Evolutionary conservation across 2,888 invertebrate species (phyloP).

Genomic region (Mythimna ferrago): DNA sequence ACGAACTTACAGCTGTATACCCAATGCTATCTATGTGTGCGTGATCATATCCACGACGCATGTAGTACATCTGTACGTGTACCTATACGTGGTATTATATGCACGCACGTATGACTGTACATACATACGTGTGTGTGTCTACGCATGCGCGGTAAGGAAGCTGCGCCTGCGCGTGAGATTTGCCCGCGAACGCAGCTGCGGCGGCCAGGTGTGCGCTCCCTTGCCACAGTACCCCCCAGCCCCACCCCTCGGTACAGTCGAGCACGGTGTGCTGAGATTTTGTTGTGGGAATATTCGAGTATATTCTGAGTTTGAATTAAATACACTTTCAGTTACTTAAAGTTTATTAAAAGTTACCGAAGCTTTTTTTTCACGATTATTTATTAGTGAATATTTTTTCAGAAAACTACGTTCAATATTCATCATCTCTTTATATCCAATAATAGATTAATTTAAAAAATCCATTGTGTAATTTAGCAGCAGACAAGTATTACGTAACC

Average conservation of each 20-base stretch:
- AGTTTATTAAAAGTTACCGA: not conserved
- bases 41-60: not conserved
- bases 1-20: constrained; percentile 53
- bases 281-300: constrained; percentile 39
- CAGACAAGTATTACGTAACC: too few species aligned
- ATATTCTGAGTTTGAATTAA: not conserved
- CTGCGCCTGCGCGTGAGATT: constrained; percentile 91
- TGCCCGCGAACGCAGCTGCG: constrained; percentile 88
- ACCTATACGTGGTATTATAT: constrained; percentile 77
- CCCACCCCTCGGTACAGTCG: constrained; percentile 77
- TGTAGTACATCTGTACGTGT: constrained; percentile 1
- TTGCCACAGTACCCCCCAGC: constrained; percentile 75
- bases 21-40: constrained; percentile 5
- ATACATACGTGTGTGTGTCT: constrained; percentile 62
- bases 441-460: too few species aligned
- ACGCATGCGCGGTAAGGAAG: constrained; percentile 87
- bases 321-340: too few species aligned
- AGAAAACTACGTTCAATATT: too few species aligned
- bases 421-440: too few species aligned
- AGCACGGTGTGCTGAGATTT: constrained; percentile 59
- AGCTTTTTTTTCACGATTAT: not conserved
- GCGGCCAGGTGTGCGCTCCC: constrained; percentile 88
- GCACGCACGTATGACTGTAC: constrained; percentile 73
- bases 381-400: too few species aligned
- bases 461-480: too few species aligned